Evolutionary conservation across 2,888 invertebrate species (phyloP), one percentile per base, ranked within the genome.

Genomic region (Linnaemya tessellans): DNA sequence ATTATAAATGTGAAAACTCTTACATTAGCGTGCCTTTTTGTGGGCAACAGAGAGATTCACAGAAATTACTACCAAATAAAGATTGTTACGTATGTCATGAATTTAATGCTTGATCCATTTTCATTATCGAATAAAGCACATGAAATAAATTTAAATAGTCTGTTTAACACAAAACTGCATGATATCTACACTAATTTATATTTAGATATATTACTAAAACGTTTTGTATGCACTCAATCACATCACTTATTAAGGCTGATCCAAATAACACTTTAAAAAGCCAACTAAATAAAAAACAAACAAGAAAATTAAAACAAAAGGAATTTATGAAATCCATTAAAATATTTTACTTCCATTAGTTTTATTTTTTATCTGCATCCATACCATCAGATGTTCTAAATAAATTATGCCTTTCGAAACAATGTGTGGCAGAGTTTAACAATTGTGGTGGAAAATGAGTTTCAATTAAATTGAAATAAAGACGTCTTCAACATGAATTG

Each of bases 251-350:
- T 78, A 84, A 68, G 78, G 68, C 62, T 74, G 73, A 81, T 84
- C 73, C 74, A 81, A 77, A 78, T 78, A 73, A 81, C 75, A 64
- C 74, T 80, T 62, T 49, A 46, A 73, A 60, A 70, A 77, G 80
- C 68, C 84, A 84, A 43, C 35, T 70, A 13, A 65, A 35, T 13
- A n/a, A 64, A 54, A 35, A 64, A 13, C 38, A 30, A 13, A 41
- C 38, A 13, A 41, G 18, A 20, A 60, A 62, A 79, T 60, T 56
- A 64, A 64, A 80, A 15, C 30, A 7, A 58, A 75, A 78, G n/a
- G 79, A 70, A 84, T 74, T 81, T 74, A 81, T 81, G 74, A 79
- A 78, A 78, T 84, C 81, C 81, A 84, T 84, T 84, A 74, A 84
- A 65, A 75, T 84, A 38, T 62, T 67, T 81, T 79, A 11, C 22